Conservation (phyloP, 2,113 vertebrate genomes). For the Eurystomus gularis region DNA sequence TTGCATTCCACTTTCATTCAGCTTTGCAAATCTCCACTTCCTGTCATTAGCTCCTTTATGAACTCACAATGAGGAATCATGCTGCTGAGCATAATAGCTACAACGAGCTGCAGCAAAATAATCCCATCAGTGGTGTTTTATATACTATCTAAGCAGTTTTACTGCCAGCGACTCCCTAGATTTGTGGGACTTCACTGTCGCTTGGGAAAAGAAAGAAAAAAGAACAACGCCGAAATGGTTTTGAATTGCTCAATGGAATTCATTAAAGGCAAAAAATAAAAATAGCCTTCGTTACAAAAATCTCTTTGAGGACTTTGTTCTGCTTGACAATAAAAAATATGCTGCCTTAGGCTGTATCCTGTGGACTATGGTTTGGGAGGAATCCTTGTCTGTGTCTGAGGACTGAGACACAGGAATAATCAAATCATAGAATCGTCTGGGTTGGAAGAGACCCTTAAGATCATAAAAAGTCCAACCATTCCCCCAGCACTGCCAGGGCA, state of each 20-base stretch:
- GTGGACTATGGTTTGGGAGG: background rate
- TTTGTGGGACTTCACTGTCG: background rate
- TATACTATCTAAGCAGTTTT: background rate
- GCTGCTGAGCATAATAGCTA: conserved; percentile 32
- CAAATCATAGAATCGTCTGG: background rate
- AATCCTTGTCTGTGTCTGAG: background rate
- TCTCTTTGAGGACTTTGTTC: background rate
- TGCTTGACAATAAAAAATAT: background rate
- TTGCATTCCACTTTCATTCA: background rate
- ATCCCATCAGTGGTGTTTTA: conserved; percentile 21
- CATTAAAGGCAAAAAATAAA: background rate
- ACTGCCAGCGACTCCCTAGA: background rate
- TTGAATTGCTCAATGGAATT: background rate
- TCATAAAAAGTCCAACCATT: background rate
- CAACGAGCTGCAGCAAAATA: conserved; percentile 11
- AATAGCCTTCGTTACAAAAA: background rate
- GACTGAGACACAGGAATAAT: background rate
- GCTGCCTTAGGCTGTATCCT: background rate
- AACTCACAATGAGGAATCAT: conserved; percentile 6
- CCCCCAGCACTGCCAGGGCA: background rate
- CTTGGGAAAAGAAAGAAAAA: background rate
- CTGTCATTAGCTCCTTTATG: conserved; percentile 22
- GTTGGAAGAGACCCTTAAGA: background rate
- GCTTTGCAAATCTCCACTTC: background rate
- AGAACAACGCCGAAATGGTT: background rate